These are phyloP conservation scores for Cyclargus thomasi DNA, from an alignment of 1,140 invertebrate species.

Conservation along the genomic window DNA sequence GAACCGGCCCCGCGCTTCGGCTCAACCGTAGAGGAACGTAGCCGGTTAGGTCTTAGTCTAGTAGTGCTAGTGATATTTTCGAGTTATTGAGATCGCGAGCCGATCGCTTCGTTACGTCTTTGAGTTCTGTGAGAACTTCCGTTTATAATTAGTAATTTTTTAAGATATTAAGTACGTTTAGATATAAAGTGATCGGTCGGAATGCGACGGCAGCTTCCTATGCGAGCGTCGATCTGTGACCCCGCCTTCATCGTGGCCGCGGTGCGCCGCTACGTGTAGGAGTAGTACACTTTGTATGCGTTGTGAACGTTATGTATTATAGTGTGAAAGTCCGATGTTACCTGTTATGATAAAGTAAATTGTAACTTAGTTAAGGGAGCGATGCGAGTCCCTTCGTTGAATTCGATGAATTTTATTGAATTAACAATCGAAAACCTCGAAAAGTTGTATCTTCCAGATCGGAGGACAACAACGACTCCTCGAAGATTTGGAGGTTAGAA, in stretches of 20 bases:
- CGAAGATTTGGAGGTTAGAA: constrained; percentile 28
- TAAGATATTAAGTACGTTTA: constrained; percentile 51
- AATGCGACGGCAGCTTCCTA: constrained; percentile 56
- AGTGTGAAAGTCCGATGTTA: constrained; percentile 74
- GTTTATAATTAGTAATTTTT: constrained; percentile 29
- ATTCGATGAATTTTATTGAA: constrained; percentile 36
- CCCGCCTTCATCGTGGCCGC: constrained; percentile 52
- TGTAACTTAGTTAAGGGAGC: constrained; percentile 56
- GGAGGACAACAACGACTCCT: background rate
- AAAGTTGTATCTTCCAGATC: constrained; percentile 1
- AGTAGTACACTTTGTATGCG: constrained; percentile 63
- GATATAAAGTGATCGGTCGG: constrained; percentile 41
- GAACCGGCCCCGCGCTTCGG: constrained; percentile 47
- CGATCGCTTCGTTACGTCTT: constrained; percentile 40
- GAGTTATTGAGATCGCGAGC: constrained; percentile 43
- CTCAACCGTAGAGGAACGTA: constrained; percentile 28
- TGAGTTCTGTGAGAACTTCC: constrained; percentile 43
- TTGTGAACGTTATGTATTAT: constrained; percentile 75
- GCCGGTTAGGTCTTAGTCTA: constrained; percentile 46
- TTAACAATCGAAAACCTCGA: constrained; percentile 25
- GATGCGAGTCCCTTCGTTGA: constrained; percentile 31
- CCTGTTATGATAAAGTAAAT: constrained; percentile 74
- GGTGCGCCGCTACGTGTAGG: constrained; percentile 70
- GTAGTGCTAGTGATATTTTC: constrained; percentile 68
- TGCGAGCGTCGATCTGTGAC: constrained; percentile 46